Percentiles rank a stretch among this genome's conserved stretches.
phyloP scores from a whole-genome alignment of 2,888 invertebrate species.

The Eucera pruinosa region DNA sequence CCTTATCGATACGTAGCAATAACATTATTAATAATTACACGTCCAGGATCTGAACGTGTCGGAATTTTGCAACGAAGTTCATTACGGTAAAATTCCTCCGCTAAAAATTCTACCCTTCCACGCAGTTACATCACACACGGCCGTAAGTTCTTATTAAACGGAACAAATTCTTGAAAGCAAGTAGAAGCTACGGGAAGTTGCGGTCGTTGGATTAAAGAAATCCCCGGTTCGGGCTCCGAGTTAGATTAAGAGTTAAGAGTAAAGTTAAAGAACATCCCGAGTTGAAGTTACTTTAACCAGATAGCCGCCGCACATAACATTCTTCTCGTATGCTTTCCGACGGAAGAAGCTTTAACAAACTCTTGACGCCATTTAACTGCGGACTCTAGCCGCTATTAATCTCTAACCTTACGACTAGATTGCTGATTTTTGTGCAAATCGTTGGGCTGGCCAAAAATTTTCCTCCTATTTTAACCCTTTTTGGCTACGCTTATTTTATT shows the following conservation, averaged over 20 bases:
- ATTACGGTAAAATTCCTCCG: too few relatives aligned
- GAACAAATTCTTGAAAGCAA: slow-evolving; percentile 3
- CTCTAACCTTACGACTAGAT: too few relatives aligned
- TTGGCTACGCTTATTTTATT: too few relatives aligned
- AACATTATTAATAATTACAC: too few relatives aligned
- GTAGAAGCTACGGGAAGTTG: slow-evolving; percentile 1
- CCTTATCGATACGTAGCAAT: too few relatives aligned
- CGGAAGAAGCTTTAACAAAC: neutral
- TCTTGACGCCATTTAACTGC: neutral
- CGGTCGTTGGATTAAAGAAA: slow-evolving; percentile 12
- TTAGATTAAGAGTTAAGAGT: slow-evolving; percentile 21
- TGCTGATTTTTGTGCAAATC: too few relatives aligned
- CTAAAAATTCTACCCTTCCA: too few relatives aligned
- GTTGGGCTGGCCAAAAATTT: too few relatives aligned
- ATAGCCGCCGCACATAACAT: neutral
- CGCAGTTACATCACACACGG: neutral
- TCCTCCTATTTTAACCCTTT: too few relatives aligned
- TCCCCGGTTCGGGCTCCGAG: neutral
- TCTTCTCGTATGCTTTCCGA: neutral
- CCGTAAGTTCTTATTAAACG: neutral
- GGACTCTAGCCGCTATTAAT: too few relatives aligned
- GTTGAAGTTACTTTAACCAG: neutral
- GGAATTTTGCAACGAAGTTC: too few relatives aligned
- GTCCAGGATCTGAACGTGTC: too few relatives aligned
- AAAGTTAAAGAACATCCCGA: slow-evolving; percentile 13